Evolutionary conservation across 1,140 invertebrate species (phyloP).

Genomic region (Drosophila punjabiensis): DNA sequence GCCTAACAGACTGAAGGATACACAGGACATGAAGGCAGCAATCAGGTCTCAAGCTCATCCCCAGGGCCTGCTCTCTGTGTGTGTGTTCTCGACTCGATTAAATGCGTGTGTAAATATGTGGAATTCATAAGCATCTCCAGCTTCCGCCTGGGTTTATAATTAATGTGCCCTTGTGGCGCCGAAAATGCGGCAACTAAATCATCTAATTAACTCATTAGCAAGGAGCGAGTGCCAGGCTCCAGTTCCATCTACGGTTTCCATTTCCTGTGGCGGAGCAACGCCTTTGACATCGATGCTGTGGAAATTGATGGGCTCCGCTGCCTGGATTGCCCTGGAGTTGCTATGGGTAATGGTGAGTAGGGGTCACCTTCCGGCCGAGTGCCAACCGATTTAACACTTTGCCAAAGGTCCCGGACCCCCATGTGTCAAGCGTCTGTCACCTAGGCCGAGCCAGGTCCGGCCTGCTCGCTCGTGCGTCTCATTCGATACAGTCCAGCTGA

Average conservation of each 20-base stretch:
- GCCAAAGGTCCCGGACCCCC: conserved; percentile 52
- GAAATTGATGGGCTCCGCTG: conserved; percentile 28
- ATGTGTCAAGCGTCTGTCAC: conserved; percentile 75
- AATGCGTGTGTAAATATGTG: conserved; percentile 38
- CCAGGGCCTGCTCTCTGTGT: background rate
- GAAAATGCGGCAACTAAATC: conserved; percentile 68
- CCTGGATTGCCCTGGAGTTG: conserved; percentile 22
- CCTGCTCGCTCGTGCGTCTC: conserved; percentile 71
- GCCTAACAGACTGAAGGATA: background rate
- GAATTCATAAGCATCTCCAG: conserved; percentile 48
- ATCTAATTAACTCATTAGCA: conserved; percentile 78
- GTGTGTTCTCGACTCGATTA: conserved; percentile 11
- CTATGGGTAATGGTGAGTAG: background rate
- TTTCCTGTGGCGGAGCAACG: background rate
- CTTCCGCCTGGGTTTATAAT: conserved; percentile 48
- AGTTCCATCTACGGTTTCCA: conserved; percentile 7
- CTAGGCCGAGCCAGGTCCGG: conserved; percentile 47
- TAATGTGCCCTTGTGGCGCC: conserved; percentile 60
- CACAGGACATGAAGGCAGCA: conserved; percentile 56
- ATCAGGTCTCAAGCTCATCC: conserved; percentile 54
- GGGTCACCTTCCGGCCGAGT: conserved; percentile 44
- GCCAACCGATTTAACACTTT: conserved; percentile 63
- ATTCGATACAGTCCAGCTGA: conserved; percentile 49
- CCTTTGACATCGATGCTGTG: conserved; percentile 8
- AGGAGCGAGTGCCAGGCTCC: conserved; percentile 40